These are phyloP conservation scores for Vanessa atalanta DNA, from an alignment of 1,140 invertebrate species.

Conservation along the genomic window DNA sequence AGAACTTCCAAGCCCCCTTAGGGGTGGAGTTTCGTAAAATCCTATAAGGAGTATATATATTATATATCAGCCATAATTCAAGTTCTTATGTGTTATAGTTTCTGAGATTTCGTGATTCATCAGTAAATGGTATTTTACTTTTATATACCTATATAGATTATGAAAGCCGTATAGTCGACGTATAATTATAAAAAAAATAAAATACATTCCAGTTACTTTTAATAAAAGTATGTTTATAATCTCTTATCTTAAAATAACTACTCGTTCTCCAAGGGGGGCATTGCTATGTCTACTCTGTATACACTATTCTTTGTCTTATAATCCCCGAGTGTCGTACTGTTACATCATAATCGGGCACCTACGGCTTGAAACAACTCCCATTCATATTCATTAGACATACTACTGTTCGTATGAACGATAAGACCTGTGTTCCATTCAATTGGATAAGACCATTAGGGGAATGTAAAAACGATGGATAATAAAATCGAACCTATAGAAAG, in stretches of 20 bases:
- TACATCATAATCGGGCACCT: slow-evolving; percentile 66
- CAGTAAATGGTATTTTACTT: too few species aligned
- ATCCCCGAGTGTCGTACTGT: slow-evolving; percentile 31
- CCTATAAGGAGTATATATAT: too few species aligned
- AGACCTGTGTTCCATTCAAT: slow-evolving; percentile 13
- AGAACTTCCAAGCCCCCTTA: too few species aligned
- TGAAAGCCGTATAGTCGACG: too few species aligned
- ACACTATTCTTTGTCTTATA: slow-evolving; percentile 8
- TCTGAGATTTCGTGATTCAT: too few species aligned
- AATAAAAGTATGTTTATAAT: background rate
- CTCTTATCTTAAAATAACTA: background rate
- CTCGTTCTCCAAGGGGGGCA: background rate
- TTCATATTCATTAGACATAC: slow-evolving; percentile 62
- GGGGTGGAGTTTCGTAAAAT: too few species aligned
- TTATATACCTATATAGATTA: too few species aligned
- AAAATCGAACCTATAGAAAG: too few species aligned
- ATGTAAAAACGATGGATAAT: background rate
- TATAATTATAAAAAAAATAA: too few species aligned
- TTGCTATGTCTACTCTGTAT: slow-evolving; percentile 5
- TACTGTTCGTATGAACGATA: slow-evolving; percentile 55
- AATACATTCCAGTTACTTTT: background rate
- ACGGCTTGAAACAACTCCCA: slow-evolving; percentile 51
- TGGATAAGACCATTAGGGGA: slow-evolving; percentile 18
- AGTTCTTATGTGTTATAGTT: too few species aligned
- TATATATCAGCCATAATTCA: too few species aligned